Evolutionary conservation across 1,140 invertebrate species (phyloP), one percentile per base, ranked within the genome.

Genomic region (Cotesia vestalis): DNA sequence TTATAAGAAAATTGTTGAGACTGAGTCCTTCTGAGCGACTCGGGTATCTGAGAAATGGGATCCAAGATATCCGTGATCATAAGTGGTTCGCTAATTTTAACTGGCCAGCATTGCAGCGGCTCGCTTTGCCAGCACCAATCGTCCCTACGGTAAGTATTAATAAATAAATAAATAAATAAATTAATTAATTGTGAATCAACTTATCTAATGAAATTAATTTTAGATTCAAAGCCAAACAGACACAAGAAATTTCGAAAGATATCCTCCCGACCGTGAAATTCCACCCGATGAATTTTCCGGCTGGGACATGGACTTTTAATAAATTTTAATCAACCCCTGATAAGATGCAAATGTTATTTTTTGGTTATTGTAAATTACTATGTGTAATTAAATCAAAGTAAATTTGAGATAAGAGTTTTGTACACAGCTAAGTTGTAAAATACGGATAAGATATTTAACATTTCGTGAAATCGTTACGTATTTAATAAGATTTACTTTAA

Each of bases 41-140:
- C 9, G 98, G 98, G 0, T 98, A 96, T 81, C 94, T 97, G 76
- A 90, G 93, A 79, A 93, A 93, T 71, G 97, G 97, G 1, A 94
- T 98, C 20, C 90, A 92, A 69, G 97, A 99, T 82, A 96, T 99
- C 66, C 93, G 95, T 79, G 94, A 94, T 81, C 96, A 99, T 85
- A 94, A 94, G 91, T 99, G 96, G 96, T 98, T 97, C 87, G 91
- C 94, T 78, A 95, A 94, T 62, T 96, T 98, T 80, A 95, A 98
- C 81, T 99, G 96, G 96, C 91, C 94, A 75, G 92, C 91, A 9
- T 85, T 98, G 17, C 87, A 90, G 27, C 89, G 89, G 66, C 86
- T 92, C 73, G 91, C 90, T 40, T 78, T 98, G 55, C 90, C 91
- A 69, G 91, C 95, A 11, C 95, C 95, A 0, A 93, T 97, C 34